phyloP scores from a whole-genome alignment of 2,797 vertebrate genomes.

The Spea hammondii region DNA sequence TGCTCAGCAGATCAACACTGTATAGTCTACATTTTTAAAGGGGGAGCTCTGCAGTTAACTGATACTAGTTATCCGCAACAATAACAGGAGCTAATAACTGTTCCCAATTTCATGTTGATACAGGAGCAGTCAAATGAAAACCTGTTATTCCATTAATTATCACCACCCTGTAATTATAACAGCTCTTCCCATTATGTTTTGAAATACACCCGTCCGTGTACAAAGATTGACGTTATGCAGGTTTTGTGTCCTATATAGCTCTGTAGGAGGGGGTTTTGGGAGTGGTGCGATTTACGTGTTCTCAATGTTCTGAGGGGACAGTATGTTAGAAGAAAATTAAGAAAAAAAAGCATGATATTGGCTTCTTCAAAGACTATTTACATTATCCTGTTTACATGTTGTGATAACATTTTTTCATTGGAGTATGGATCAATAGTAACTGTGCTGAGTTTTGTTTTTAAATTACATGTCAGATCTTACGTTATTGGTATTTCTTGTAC shows the following conservation, averaged over 20 bases:
- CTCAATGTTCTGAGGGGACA: neutral
- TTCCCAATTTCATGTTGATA: constrained; percentile 50
- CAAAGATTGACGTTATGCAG: neutral
- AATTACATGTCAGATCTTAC: too few relatives aligned
- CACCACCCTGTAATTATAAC: constrained; percentile 51
- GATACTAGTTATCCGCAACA: constrained; percentile 47
- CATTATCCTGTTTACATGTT: too few relatives aligned
- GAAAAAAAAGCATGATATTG: too few relatives aligned
- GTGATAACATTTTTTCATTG: too few relatives aligned
- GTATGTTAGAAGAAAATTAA: too few relatives aligned
- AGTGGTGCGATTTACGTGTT: neutral
- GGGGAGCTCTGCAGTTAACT: constrained; percentile 33
- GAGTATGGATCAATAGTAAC: too few relatives aligned
- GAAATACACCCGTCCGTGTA: constrained; percentile 24
- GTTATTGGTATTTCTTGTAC: too few relatives aligned
- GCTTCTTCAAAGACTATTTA: too few relatives aligned
- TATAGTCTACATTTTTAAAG: neutral
- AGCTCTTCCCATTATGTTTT: constrained; percentile 39
- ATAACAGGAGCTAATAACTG: constrained; percentile 52
- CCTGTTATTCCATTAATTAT: constrained; percentile 45
- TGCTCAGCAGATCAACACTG: neutral
- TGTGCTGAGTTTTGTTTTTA: too few relatives aligned
- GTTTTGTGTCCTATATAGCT: constrained; percentile 6
- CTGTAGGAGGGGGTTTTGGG: neutral
- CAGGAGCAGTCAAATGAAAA: constrained; percentile 42